Evolutionary conservation across 2,113 vertebrate species (phyloP), one percentile per base, ranked within the genome.

Genomic region (Ameiurus melas): DNA sequence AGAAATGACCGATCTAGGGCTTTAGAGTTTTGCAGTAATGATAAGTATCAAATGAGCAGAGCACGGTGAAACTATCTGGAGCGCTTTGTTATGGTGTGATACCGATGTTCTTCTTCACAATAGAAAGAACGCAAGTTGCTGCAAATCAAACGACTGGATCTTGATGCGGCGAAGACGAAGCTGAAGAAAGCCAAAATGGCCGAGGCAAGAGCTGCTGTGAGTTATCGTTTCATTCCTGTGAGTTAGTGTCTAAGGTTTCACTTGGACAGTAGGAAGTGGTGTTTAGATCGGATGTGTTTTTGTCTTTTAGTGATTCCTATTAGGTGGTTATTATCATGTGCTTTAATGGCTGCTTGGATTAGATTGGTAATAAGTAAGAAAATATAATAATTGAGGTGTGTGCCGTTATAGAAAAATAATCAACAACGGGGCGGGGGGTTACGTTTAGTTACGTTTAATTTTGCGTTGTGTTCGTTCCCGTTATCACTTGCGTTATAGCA

Each of bases 111-210:
- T 20, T 39, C 88, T 87, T 92, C 25, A 91, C 91, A 95, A 86
- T 93, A 99, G 98, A 99, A 99, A 97, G 98, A 99, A 93, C 96
- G 97, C 70, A 99, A 99, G 93, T 93, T 99, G 14, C 95, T 99
- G 90, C 97, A 98, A 90, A 98, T 98, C 90, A 99, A 99, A 93
- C 97, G 98, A 58, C 90, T 99, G 94, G 98, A 99, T 93, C 95
- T 99, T 93, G 98, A 99, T 93, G 98, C 98, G 62, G 98, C 98
- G 66, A 99, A 99, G 95, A 98, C 98, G 36, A 96, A 97, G 90
- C 92, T 99, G 92, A 99, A 98, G 96, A 99, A 99, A 92, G 98
- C 98, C 91, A 96, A 97, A 95, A 95, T 97, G 94, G 92, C 97
- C 85, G 98, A 99, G 86, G 96, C 97, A 84, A 96, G 95, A 95